These are phyloP conservation scores for Cephus spinipes DNA, from an alignment of 2,888 invertebrate species.

Conservation along the genomic window DNA sequence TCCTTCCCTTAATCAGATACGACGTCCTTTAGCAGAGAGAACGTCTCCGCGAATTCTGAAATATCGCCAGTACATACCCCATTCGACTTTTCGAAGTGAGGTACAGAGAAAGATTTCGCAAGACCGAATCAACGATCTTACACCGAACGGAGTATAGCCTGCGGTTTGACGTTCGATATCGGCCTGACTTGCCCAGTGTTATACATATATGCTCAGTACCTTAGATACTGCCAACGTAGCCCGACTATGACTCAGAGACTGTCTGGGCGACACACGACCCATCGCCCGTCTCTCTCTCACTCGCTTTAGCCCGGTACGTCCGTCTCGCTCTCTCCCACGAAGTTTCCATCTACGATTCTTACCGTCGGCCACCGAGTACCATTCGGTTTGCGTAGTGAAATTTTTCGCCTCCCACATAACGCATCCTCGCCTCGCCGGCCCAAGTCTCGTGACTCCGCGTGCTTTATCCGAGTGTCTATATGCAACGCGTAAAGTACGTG, in stretches of 20 bases:
- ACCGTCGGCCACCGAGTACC: slow-evolving; percentile 22
- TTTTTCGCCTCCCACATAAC: slow-evolving; percentile 30
- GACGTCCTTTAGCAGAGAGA: neutral
- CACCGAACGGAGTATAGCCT: neutral
- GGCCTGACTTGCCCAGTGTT: neutral
- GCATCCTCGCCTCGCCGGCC: slow-evolving; percentile 40
- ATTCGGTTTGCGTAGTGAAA: slow-evolving; percentile 30
- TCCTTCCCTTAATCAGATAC: neutral
- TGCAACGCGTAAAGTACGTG: neutral
- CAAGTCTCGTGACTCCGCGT: slow-evolving; percentile 33
- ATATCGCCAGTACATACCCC: neutral
- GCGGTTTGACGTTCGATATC: neutral
- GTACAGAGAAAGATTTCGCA: neutral
- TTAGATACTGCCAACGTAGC: neutral
- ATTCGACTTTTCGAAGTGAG: neutral
- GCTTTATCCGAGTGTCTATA: neutral
- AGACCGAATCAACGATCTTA: neutral
- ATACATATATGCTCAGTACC: neutral
- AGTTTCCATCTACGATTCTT: neutral
- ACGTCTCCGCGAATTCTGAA: neutral
- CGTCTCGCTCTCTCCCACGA: slow-evolving; percentile 14
- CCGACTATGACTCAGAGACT: slow-evolving; percentile 30
- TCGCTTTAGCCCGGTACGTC: neutral
- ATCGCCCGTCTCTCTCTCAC: slow-evolving; percentile 25
- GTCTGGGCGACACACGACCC: slow-evolving; percentile 40